Evolutionary conservation across 2,113 vertebrate species (phyloP).

Genomic region (Lethenteron camtschaticum): DNA sequence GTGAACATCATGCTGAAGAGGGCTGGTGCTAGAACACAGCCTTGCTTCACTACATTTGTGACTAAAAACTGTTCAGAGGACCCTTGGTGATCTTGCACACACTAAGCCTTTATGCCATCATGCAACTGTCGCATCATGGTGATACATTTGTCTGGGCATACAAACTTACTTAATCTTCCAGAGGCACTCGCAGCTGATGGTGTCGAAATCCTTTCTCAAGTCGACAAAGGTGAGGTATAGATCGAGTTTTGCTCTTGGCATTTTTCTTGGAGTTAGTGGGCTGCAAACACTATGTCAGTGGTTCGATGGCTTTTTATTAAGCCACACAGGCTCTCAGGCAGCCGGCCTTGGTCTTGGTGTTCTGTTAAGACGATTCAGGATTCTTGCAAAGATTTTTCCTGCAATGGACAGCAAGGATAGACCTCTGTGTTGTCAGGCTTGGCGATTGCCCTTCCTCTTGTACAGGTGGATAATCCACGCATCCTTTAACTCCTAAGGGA

Average conservation of each 20-base stretch:
- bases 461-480: slow-evolving; percentile 1
- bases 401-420: not conserved
- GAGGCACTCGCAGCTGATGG: not conserved
- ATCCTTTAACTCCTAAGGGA: not conserved
- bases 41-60: no score
- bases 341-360: not conserved
- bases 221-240: not conserved
- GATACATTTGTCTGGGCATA: not conserved
- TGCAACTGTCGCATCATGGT: no score
- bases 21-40: no score
- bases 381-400: not conserved
- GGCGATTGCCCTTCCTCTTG: not conserved
- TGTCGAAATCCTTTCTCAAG: not conserved
- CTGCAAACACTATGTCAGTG: not conserved
- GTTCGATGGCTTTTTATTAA: not conserved
- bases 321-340: not conserved
- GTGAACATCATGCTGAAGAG: no score
- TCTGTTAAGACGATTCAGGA: not conserved
- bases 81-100: no score
- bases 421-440: not conserved
- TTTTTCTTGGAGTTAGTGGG: not conserved
- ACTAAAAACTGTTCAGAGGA: no score
- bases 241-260: not conserved
- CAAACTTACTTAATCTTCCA: not conserved
- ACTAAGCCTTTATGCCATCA: no score